phyloP scores from a whole-genome alignment of 1,140 invertebrate genomes.

The Caligus rogercresseyi region DNA sequence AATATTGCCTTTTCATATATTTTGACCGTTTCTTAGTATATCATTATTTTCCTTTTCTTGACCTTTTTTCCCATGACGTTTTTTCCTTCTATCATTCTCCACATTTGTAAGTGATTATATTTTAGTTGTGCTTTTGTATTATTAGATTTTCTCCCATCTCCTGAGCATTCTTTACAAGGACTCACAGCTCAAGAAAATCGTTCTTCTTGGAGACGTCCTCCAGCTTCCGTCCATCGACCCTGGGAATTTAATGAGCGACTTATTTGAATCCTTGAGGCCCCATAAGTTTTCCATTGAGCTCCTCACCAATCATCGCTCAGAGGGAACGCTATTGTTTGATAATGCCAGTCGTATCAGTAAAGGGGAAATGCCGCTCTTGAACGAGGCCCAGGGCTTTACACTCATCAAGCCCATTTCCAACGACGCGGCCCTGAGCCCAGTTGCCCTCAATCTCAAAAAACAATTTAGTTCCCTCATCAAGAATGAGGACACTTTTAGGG shows the following conservation, averaged over 20 bases:
- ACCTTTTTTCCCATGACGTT: too few relatives aligned
- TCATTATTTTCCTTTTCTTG: too few relatives aligned
- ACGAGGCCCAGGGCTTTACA: background rate
- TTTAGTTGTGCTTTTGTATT: background rate
- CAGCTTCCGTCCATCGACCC: constrained; percentile 3
- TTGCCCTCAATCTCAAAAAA: too few relatives aligned
- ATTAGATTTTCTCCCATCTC: background rate
- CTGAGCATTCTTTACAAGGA: background rate
- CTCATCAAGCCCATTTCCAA: background rate
- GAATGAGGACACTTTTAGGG: background rate
- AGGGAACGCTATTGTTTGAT: background rate
- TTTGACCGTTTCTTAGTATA: too few relatives aligned
- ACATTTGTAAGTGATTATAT: too few relatives aligned
- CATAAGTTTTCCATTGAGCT: background rate
- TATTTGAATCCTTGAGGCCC: background rate
- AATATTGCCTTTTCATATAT: too few relatives aligned
- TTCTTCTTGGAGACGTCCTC: background rate
- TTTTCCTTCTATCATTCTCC: too few relatives aligned
- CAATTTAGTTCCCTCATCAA: too few relatives aligned
- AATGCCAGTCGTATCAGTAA: background rate
- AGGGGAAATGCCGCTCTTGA: background rate
- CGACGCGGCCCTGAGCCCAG: background rate
- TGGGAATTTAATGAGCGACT: background rate
- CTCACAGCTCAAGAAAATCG: background rate
- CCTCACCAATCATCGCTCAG: background rate